These are phyloP conservation scores for Anabas testudineus DNA, from an alignment of 2,797 vertebrate species.

Conservation along the genomic window DNA sequence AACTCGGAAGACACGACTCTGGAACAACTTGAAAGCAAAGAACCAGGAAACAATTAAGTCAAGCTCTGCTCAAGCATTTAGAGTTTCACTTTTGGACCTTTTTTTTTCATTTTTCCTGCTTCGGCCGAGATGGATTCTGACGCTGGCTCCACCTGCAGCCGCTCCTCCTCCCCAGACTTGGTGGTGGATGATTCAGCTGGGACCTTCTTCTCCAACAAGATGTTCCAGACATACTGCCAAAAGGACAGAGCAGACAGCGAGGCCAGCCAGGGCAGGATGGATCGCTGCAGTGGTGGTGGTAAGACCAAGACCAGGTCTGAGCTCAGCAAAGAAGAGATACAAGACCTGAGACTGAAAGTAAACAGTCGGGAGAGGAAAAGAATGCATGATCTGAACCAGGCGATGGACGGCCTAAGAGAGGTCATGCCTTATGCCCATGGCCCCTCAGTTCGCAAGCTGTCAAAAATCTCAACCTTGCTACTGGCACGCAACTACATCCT, in stretches of 20 bases:
- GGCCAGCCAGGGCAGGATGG: conserved; percentile 25
- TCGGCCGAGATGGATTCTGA: conserved; percentile 85
- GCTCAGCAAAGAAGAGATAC: conserved; percentile 74
- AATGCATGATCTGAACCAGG: conserved; percentile 90
- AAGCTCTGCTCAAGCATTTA: neutral
- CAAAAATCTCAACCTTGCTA: conserved; percentile 88
- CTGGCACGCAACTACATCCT: conserved; percentile 90
- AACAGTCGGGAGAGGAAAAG: conserved; percentile 89
- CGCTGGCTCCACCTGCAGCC: conserved; percentile 82
- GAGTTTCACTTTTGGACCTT: conserved; percentile 8
- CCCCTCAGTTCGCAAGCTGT: conserved; percentile 88
- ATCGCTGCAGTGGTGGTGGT: conserved; percentile 33
- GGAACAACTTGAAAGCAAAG: conserved; percentile 7
- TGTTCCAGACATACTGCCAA: conserved; percentile 82
- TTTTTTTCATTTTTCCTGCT: conserved; percentile 26
- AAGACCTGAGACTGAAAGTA: conserved; percentile 87
- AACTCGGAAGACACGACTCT: neutral
- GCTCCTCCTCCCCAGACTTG: conserved; percentile 87
- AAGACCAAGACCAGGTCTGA: conserved; percentile 70
- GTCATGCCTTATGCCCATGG: conserved; percentile 90
- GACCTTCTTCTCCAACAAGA: conserved; percentile 82
- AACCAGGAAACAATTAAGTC: conserved; percentile 17
- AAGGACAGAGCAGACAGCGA: conserved; percentile 59
- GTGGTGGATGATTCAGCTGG: conserved; percentile 78
- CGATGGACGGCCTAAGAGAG: conserved; percentile 89